Evolutionary conservation across 2,888 invertebrate genomes (phyloP).

Genomic region (Melanostoma scalare): DNA sequence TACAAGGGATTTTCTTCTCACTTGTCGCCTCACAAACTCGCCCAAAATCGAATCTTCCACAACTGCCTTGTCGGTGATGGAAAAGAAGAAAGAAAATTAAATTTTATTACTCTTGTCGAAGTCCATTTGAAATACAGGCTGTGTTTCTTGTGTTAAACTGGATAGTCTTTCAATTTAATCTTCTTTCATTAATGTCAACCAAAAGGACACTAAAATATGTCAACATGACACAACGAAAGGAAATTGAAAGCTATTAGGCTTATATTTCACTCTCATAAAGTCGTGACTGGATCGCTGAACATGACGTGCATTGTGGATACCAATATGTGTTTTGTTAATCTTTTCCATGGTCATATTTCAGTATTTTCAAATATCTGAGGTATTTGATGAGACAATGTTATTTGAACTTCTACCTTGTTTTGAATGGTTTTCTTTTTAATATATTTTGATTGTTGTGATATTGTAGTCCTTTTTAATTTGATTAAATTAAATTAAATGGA

Average conservation of each 20-base stretch:
- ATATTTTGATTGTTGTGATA: neutral
- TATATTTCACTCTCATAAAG: slow-evolving; percentile 56
- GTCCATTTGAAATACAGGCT: slow-evolving; percentile 45
- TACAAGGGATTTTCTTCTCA: slow-evolving; percentile 5
- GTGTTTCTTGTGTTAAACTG: slow-evolving; percentile 39
- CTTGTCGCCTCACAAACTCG: slow-evolving; percentile 6
- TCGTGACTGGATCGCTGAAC: slow-evolving; percentile 65
- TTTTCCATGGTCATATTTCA: slow-evolving; percentile 11
- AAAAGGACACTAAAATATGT: slow-evolving; percentile 57
- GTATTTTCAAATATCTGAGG: slow-evolving; percentile 24
- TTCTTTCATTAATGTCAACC: slow-evolving; percentile 65
- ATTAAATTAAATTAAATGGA: too few species aligned
- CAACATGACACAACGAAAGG: slow-evolving; percentile 51
- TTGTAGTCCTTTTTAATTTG: neutral
- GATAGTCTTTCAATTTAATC: slow-evolving; percentile 63
- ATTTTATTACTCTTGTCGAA: slow-evolving; percentile 59
- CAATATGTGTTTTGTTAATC: slow-evolving; percentile 42
- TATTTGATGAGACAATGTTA: slow-evolving; percentile 17
- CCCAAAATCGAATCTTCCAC: slow-evolving; percentile 37
- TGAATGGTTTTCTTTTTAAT: neutral
- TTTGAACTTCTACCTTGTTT: slow-evolving; percentile 25
- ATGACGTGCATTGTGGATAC: slow-evolving; percentile 3
- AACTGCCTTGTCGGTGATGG: slow-evolving; percentile 16
- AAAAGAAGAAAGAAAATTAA: slow-evolving; percentile 47
- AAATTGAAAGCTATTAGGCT: slow-evolving; percentile 64